Evolutionary conservation across 2,113 vertebrate species (phyloP).

Genomic region (Platysternon megacephalum): DNA sequence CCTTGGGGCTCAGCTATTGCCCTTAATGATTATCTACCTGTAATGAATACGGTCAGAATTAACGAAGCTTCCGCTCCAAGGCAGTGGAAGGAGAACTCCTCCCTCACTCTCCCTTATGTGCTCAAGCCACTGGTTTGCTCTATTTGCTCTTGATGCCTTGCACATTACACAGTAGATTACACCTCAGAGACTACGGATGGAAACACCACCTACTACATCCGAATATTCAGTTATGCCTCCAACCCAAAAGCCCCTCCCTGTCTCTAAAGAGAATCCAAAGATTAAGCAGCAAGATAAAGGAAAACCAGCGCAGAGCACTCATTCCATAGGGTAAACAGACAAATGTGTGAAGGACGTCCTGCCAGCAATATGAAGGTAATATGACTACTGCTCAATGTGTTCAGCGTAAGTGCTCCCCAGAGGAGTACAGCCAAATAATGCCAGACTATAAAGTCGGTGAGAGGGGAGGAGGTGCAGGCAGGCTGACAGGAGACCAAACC

Average conservation of each 20-base stretch:
- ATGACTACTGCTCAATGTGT: not conserved
- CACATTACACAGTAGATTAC: fast-evolving
- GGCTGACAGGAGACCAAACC: not conserved
- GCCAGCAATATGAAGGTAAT: not conserved
- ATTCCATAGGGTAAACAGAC: not conserved
- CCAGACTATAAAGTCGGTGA: not conserved
- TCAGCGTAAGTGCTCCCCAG: not conserved
- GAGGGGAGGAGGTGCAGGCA: not conserved
- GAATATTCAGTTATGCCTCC: not conserved
- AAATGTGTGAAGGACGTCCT: not conserved
- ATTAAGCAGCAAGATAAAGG: conserved; percentile 24
- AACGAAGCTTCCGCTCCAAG: not conserved
- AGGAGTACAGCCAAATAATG: not conserved
- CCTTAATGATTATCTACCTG: fast-evolving
- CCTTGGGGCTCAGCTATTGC: not conserved
- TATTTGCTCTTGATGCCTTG: not conserved
- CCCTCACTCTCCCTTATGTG: fast-evolving
- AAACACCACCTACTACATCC: conserved; percentile 12
- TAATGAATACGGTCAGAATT: not conserved
- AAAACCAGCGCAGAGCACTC: conserved; percentile 10
- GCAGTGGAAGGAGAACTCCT: not conserved
- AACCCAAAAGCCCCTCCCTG: not conserved
- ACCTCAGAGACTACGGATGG: fast-evolving
- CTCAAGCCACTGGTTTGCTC: not conserved
- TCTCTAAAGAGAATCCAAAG: not conserved